phyloP scores from a whole-genome alignment of 2,113 vertebrate genomes.

The Hucho hucho region DNA sequence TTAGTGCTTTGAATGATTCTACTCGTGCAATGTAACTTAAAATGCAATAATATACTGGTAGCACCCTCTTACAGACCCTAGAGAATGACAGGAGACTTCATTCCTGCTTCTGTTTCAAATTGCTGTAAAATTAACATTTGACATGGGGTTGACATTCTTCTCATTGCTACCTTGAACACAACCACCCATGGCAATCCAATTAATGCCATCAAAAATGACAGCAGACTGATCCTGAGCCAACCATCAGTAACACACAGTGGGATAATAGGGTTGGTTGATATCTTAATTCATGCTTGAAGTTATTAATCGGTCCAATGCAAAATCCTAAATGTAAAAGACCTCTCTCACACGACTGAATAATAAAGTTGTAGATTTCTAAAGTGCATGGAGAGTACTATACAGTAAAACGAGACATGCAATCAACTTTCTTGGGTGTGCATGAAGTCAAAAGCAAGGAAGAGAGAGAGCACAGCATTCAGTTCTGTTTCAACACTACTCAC shows the following conservation, averaged over 20 bases:
- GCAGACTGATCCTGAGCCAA: not conserved
- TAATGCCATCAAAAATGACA: not conserved
- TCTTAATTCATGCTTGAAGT: not conserved
- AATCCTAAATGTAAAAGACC: not conserved
- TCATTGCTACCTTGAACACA: no score
- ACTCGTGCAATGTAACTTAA: no score
- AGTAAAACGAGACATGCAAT: conserved; percentile 39
- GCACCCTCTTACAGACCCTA: no score
- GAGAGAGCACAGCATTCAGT: not conserved
- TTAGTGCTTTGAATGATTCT: no score
- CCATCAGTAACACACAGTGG: no score
- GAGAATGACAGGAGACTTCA: no score
- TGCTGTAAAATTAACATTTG: not conserved
- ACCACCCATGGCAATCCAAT: not conserved
- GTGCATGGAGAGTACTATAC: conserved; percentile 14
- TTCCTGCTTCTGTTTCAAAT: no score
- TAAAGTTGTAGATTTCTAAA: conserved; percentile 3
- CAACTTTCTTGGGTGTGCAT: conserved; percentile 12
- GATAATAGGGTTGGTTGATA: not conserved
- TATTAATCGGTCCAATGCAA: not conserved
- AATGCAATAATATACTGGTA: no score
- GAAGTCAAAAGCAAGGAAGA: not conserved
- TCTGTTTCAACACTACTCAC: not conserved
- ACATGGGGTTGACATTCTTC: not conserved
- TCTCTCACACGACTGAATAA: not conserved